Conservation (phyloP, 2,888 invertebrate genomes). For the Agelastica alni region DNA sequence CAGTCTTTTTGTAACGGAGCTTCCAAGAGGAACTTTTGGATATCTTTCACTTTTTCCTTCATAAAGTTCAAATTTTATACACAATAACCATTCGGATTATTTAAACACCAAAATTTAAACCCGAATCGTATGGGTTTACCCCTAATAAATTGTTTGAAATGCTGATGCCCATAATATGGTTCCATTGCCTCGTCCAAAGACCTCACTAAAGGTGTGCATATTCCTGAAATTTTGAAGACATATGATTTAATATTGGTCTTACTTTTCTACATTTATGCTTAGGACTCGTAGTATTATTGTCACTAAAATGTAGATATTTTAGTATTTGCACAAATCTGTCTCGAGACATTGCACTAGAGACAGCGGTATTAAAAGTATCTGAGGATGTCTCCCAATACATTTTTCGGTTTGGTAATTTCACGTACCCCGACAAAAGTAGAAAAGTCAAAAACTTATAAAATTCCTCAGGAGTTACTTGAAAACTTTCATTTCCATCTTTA, state of each 20-base stretch:
- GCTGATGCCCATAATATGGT: too few species aligned
- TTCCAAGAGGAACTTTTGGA: neutral
- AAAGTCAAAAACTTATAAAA: neutral
- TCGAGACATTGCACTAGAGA: neutral
- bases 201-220: too few species aligned
- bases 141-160: too few species aligned
- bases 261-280: neutral
- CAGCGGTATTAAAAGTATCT: neutral
- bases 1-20: neutral
- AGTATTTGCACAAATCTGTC: neutral
- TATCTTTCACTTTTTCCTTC: neutral
- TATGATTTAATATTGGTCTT: neutral
- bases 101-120: neutral
- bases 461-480: neutral
- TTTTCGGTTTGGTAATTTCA: neutral
- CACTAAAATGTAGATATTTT: neutral
- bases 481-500: too few species aligned
- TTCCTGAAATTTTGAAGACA: neutral
- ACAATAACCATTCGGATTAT: neutral
- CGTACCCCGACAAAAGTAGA: neutral
- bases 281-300: neutral
- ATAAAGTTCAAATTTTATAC: slow-evolving; percentile 10
- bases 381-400: neutral
- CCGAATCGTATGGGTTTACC: too few species aligned
- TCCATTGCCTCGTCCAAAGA: too few species aligned